Evolutionary conservation across 2,797 vertebrate species (phyloP), one percentile per base, ranked within the genome.

Genomic region (Sebastes dallii): DNA sequence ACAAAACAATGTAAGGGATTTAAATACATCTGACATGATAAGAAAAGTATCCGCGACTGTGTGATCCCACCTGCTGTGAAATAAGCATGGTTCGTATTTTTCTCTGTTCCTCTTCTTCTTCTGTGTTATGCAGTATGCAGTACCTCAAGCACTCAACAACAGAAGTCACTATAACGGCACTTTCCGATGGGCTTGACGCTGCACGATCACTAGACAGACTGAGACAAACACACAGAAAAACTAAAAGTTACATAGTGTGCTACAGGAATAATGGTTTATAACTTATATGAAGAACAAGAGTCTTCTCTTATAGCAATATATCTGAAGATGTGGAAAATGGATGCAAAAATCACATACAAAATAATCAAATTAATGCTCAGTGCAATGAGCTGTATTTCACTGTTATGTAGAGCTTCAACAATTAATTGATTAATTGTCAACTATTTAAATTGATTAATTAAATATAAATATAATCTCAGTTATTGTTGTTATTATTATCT

Each of bases 91-190:
- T 93, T 75, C 97, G 96, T 13, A 98, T 94, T 60, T 90, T 93
- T 52, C 56, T 87, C 74, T 94, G 93, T 60, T 94, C 91, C 32
- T 94, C 95, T 8, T 94, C 93, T 4, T 96, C 88, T 0, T 92
- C 95, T 10, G 80, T 52, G 27, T 96, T 95, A 56, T 97, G 96
- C 1, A 97, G 90, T 20, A 98, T 52, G 75, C 95, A 94, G 90
- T 96, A 99, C 54, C 95, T 96, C 77, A 99, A 90, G 74, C 98
- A 99, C 78, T 99, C 99, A 81, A 98, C 95, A 59, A 96, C 94
- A 2, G 97, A 95, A 20, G 93, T 93, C 86, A 97, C 83, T 64
- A 99, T 95, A 4, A 97, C 97, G 2, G 96, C 97, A 74, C 94
- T 96, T 84, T 99, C 98, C 1, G 97, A 97, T 22, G 94, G 94